These are phyloP conservation scores for Oikopleura dioica DNA, from an alignment of 23 tunicate genomes.

Conservation along the genomic window DNA sequence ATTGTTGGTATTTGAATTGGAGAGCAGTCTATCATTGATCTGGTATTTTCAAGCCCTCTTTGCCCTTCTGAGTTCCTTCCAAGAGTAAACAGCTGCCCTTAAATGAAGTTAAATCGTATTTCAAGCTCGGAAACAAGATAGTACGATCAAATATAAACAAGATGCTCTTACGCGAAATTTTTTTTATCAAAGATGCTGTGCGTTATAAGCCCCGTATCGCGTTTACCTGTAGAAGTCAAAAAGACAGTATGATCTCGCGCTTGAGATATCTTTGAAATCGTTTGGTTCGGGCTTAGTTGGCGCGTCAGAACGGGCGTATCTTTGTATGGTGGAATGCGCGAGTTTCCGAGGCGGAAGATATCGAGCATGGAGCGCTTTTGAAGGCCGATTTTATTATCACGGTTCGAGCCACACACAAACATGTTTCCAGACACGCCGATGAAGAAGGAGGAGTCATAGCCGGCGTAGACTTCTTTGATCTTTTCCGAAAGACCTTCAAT, in stretches of 20 bases:
- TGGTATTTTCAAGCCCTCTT: neutral
- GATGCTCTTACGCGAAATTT: too few relatives aligned
- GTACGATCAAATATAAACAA: too few relatives aligned
- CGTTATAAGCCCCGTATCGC: too few relatives aligned
- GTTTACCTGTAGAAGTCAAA: neutral
- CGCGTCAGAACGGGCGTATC: neutral
- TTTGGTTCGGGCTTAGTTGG: neutral
- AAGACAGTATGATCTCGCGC: constrained; percentile 2
- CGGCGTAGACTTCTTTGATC: neutral
- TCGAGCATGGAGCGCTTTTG: neutral
- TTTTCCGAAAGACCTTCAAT: neutral
- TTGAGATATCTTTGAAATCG: neutral
- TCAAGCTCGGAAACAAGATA: too few relatives aligned
- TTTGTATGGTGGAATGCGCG: neutral
- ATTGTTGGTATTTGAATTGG: constrained; percentile 3
- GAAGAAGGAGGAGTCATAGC: constrained; percentile 4
- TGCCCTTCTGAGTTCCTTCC: neutral
- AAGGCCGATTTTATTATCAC: neutral
- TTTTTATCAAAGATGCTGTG: too few relatives aligned
- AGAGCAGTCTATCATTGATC: neutral
- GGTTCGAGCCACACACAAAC: neutral
- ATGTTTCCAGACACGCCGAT: neutral
- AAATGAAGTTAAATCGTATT: too few relatives aligned
- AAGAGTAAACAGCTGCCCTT: neutral
- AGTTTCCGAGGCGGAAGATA: neutral